phyloP scores from a whole-genome alignment of 2,113 vertebrate species.

The Phoxinus phoxinus region DNA sequence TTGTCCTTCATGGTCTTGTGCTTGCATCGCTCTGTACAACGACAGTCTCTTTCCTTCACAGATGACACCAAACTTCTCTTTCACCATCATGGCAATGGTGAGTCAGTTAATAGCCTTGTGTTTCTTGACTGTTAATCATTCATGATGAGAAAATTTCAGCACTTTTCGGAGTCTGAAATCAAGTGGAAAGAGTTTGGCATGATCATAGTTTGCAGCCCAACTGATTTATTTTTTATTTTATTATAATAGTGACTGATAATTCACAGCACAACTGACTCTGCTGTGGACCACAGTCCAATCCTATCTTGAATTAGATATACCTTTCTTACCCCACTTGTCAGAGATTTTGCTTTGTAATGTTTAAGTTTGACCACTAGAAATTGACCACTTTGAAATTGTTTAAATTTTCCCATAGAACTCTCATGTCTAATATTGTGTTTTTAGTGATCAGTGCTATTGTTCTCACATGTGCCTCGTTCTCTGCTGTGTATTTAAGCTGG shows the following conservation, averaged over 20 bases:
- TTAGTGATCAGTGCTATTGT: too few relatives aligned
- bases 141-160: neutral
- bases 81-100: slow-evolving; percentile 75
- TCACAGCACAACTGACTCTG: too few relatives aligned
- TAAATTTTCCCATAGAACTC: neutral
- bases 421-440: neutral
- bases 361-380: neutral
- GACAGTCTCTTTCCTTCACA: slow-evolving; percentile 61
- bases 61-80: slow-evolving; percentile 83
- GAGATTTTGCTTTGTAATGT: neutral
- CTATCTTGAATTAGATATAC: too few relatives aligned
- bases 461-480: neutral
- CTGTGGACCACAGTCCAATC: too few relatives aligned
- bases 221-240: too few relatives aligned
- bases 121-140: slow-evolving; percentile 6
- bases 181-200: neutral
- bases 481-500: neutral
- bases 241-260: too few relatives aligned
- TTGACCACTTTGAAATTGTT: too few relatives aligned
- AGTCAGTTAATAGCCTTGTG: slow-evolving; percentile 64
- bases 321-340: neutral
- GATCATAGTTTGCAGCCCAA: neutral
- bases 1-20: slow-evolving; percentile 34
- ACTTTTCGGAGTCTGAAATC: too few relatives aligned
- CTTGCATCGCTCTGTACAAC: slow-evolving; percentile 53